A percentile compares a stretch with the other conserved stretches of the same genome.
Evolutionary conservation across 2,113 vertebrate species (phyloP).

Genomic region (Kobus ellipsiprymnus): DNA sequence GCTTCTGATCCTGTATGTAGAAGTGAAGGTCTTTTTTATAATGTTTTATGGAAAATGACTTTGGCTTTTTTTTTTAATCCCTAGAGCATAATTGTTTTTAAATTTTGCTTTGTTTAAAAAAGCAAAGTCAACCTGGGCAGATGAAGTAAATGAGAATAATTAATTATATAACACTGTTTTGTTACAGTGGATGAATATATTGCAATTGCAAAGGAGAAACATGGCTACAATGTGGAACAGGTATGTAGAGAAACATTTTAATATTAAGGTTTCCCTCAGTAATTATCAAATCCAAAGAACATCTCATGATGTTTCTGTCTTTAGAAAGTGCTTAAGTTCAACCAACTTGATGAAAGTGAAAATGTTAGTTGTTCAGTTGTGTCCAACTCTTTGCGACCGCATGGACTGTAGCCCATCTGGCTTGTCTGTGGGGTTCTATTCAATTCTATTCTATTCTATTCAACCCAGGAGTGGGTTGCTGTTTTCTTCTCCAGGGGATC

Average conservation of each 20-base stretch:
- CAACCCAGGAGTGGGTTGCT: background rate
- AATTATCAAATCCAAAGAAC: background rate
- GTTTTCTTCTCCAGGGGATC: background rate
- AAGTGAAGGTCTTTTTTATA: background rate
- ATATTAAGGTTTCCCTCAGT: background rate
- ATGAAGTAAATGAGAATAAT: conserved; percentile 43
- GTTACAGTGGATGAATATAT: conserved; percentile 98
- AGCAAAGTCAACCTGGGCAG: background rate
- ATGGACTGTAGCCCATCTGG: background rate
- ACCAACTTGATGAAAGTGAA: background rate
- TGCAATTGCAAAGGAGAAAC: conserved; percentile 98
- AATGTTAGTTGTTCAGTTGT: background rate
- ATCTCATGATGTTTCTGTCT: background rate
- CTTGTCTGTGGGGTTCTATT: background rate
- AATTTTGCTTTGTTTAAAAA: conserved; percentile 14
- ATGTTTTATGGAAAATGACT: background rate
- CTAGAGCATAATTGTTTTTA: background rate
- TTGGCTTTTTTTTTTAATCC: background rate
- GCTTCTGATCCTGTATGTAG: background rate
- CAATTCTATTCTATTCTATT: too few relatives aligned
- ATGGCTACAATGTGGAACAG: conserved; percentile 99
- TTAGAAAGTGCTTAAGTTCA: background rate
- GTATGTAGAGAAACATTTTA: conserved; percentile 76
- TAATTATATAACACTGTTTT: conserved; percentile 66
- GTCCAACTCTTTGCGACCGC: background rate